phyloP scores from a whole-genome alignment of 2,888 invertebrate genomes.

The Mystacides longicornis region DNA sequence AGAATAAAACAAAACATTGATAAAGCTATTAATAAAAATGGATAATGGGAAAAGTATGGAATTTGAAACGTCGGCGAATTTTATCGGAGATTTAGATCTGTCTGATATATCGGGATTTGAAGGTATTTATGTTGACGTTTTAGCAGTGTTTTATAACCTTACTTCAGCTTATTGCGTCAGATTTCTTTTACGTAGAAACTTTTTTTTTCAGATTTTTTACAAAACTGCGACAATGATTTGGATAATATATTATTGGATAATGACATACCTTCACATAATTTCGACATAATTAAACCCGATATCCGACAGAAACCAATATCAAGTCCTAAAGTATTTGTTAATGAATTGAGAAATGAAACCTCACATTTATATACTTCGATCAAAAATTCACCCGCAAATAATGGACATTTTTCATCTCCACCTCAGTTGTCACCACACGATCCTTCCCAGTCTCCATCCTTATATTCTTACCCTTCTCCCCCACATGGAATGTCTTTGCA shows the following conservation, averaged over 20 bases:
- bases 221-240: conserved; percentile 48
- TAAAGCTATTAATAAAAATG: conserved; percentile 7
- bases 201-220: conserved; percentile 57
- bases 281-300: too few species aligned
- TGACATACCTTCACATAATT: too few species aligned
- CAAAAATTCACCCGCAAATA: conserved; percentile 4
- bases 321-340: too few species aligned
- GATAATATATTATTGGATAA: conserved; percentile 12
- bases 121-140: conserved; percentile 41
- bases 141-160: conserved; percentile 4
- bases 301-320: too few species aligned
- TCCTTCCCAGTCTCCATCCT: conserved; percentile 5
- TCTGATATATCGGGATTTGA: conserved; percentile 62
- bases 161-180: conserved; percentile 17
- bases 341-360: too few species aligned
- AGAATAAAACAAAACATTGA: neutral
- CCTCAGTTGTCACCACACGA: neutral
- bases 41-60: conserved; percentile 25
- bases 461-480: conserved; percentile 5
- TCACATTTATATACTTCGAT: neutral
- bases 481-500: conserved; percentile 6
- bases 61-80: conserved; percentile 35
- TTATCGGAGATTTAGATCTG: conserved; percentile 54
- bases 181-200: too few species aligned
- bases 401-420: conserved; percentile 1